Evolutionary conservation across 1,140 invertebrate species (phyloP), one percentile per base, ranked within the genome.

Genomic region (Gonioctena quinquepunctata): DNA sequence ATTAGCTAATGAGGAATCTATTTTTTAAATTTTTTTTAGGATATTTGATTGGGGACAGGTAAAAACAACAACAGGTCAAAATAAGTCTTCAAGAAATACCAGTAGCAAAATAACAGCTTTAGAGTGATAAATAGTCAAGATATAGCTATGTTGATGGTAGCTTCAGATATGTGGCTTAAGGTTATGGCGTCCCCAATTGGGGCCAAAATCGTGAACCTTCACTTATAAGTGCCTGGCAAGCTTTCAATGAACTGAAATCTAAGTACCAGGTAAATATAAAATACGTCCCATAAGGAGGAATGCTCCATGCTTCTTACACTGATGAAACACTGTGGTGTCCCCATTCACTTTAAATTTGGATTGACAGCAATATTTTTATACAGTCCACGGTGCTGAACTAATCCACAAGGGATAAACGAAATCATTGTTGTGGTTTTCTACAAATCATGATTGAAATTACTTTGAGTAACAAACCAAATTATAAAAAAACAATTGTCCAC

Each of bases 61-160:
- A 7, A 90, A 89, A 83, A 81, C 91, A 65, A 88, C 86, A 21
- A 87, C 87, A 74, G 83, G 83, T 23, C 80, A 83, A 69, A 86
- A 83, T 81, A 84, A 83, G 56, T 82, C 83, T 33, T 23, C 77
- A 3, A 83, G 77, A 77, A 72, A 85, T 25, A 50, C 64, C 16
- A 79, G 23, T 76, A 83, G 89, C 22, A 89, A 90, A 57, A 90
- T 98, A 42, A 93, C 94, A 6, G 87, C 92, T 28, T 84, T 97
- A 27, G 91, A 96, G 76, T 95, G 95, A 83, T 97, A n/a, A 97
- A 98, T 85, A 87, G 91, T 61, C 95, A 97, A 80, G 93, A 96
- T 80, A 86, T 90, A 65, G 86, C 90, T 23, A 82, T 95, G 68
- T 83, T 95, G 21, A 86, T 94, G 83, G 87, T 90, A 33, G 91